Percentiles rank a stretch among this genome's conserved stretches.
Evolutionary conservation across 2,797 vertebrate genomes (phyloP).

Genomic region (Cichlasoma orientale): DNA sequence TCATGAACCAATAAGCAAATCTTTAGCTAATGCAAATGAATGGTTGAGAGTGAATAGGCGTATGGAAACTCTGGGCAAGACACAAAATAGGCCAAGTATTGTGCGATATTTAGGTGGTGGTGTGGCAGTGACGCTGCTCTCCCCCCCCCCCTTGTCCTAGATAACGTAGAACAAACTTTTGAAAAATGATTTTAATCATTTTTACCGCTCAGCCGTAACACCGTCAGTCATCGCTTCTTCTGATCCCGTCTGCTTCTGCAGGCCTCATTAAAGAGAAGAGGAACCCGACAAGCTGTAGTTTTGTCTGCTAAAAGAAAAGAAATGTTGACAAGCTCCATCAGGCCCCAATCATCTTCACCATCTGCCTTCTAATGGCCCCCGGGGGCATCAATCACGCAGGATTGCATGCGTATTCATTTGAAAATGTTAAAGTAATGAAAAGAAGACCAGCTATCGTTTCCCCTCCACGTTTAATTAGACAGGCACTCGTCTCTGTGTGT

Average conservation of each 20-base stretch:
- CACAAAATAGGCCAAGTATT: constrained; percentile 19
- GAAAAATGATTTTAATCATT: constrained; percentile 36
- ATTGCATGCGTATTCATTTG: constrained; percentile 11
- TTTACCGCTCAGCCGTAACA: background rate
- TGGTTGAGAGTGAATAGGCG: background rate
- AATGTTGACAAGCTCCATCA: constrained; percentile 51
- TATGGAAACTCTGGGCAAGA: background rate
- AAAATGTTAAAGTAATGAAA: constrained; percentile 22
- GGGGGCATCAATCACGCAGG: constrained; percentile 26
- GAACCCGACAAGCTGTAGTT: constrained; percentile 36
- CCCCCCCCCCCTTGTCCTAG: constrained; percentile 41
- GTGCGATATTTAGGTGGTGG: constrained; percentile 2
- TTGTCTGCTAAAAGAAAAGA: constrained; percentile 32
- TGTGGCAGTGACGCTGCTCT: background rate
- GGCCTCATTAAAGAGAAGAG: constrained; percentile 32
- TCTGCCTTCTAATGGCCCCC: constrained; percentile 42
- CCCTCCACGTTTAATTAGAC: constrained; percentile 29
- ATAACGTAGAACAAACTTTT: constrained; percentile 38
- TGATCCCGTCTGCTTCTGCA: constrained; percentile 34
- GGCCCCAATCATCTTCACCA: constrained; percentile 31
- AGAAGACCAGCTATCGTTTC: constrained; percentile 29
- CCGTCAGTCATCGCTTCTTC: constrained; percentile 32
- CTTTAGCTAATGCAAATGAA: constrained; percentile 22
- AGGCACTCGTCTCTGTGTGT: background rate
- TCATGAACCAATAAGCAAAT: constrained; percentile 26